These are phyloP conservation scores for Phoxinus dragarum DNA, from an alignment of 2,797 vertebrate genomes.

Conservation along the genomic window DNA sequence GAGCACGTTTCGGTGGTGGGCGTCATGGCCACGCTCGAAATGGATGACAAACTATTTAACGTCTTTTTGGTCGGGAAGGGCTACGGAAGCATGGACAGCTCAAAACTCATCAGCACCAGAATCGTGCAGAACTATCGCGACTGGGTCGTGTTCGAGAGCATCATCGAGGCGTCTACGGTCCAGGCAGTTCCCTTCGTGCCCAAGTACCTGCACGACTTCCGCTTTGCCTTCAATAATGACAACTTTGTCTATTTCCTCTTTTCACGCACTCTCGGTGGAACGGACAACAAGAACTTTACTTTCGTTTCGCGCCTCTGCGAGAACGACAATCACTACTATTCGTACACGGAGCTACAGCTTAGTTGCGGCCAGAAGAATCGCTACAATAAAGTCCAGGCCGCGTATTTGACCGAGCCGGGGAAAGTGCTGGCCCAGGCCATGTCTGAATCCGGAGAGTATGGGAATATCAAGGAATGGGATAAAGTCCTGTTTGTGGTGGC, in stretches of 20 bases:
- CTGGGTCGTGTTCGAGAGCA: conserved; percentile 91
- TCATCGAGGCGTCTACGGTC: conserved; percentile 88
- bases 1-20: conserved; percentile 90
- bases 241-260: conserved; percentile 92
- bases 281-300: conserved; percentile 85
- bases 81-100: conserved; percentile 88
- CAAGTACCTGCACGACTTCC: conserved; percentile 89
- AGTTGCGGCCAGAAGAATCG: conserved; percentile 75
- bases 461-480: conserved; percentile 65
- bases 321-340: conserved; percentile 87
- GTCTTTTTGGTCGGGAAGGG: conserved; percentile 95
- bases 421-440: conserved; percentile 74
- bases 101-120: conserved; percentile 95
- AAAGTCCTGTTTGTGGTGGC: conserved; percentile 82
- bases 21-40: conserved; percentile 82
- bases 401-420: conserved; percentile 76
- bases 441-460: conserved; percentile 63
- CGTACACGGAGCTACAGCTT: conserved; percentile 93
- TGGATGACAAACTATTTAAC: conserved; percentile 45
- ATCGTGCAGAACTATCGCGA: conserved; percentile 85
- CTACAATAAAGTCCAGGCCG: conserved; percentile 80
- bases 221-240: conserved; percentile 86
- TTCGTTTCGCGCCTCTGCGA: conserved; percentile 91
- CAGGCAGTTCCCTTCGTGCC: conserved; percentile 86
- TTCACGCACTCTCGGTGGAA: conserved; percentile 85